Base-by-base conservation (phyloP, 2,888 invertebrate genomes). In the Drosophila leonis region DNA sequence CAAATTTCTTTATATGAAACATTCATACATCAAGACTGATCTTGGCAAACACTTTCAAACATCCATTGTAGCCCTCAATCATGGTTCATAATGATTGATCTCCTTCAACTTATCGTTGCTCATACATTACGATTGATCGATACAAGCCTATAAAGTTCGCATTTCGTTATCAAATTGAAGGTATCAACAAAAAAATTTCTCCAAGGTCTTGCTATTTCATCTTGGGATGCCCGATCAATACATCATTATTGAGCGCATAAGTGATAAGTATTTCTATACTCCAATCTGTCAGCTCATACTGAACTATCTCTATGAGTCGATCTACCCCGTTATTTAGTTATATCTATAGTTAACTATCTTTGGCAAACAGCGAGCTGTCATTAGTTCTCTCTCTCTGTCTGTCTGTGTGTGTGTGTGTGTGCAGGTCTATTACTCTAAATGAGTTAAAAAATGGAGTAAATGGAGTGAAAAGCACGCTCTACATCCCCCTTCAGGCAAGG, bases 361-460 rank as follows among this genome's bases (percentile, higher is more conserved):
- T 62, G 42, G 51, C 66, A 65, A 41, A 54, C 63, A 60, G 41
- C 49, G 65, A 13, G 48, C 62, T 62, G 78, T 83, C 84, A 84
- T 84, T 85, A 84, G 83, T 42, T 69, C 51, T 33, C 35, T 42
- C 46, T 48, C n/a, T 54, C 27, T 46, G 4, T 42, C 18, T 46
- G 4, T 42, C 6, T 42, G 24, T 46, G 15, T n/a, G 5, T 46
- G 4, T 49, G 31, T 37, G 37, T 37, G 33, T 13, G 48, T 52
- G 44, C 24, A 44, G 49, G 41, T 66, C 67, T 86, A 80, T 86
- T 80, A 83, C 27, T 57, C 76, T 41, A 86, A 86, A 85, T 83
- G 77, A 75, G 77, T 78, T 87, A 75, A 88, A 86, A 86, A 87
- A 88, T 86, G 84, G 80, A 89, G 89, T 84, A 86, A 89, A 78